Base-by-base conservation (phyloP, 2,113 vertebrate species). In the Chaenocephalus aceratus region DNA sequence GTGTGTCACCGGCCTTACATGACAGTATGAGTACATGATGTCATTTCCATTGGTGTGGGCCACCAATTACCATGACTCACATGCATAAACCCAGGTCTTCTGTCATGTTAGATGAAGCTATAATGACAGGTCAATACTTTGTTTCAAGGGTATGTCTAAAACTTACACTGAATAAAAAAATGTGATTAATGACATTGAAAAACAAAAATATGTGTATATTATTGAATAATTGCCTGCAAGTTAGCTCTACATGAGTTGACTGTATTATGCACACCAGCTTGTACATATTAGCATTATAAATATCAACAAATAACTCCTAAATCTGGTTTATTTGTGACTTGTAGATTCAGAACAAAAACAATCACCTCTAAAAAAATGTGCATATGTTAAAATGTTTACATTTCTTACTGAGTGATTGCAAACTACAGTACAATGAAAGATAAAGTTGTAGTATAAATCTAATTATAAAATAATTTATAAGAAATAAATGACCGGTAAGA, bases 11-110 rank as follows among this genome's bases (percentile, higher is more conserved):
- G 75, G 73, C 67, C 62, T 66, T 62, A 77, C 68, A 85, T 86
- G 83, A 84, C 74, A 85, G 77, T 30, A 65, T 73, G 74, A 85
- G 65, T 26, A 72, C 81, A 86, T 84, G 85, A 89, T 84, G 67
- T 84, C 62, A 80, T 86, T 77, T 86, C 62, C 58, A 80, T 82
- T 87, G 85, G 85, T 64, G 88, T 84, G 82, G 84, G 13, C 68
- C 82, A 34, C 71, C 86, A 79, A 70, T 86, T 64, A 83, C 59
- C 30, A 77, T 86, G 80, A 92, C 79, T 85, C 81, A 86, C 72
- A 85, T 51, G 83, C 77, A 84, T 58, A 84, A 80, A 87, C 63
- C 49, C 21, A 53, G 71, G 61, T 82, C 61, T 61, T 72, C 59
- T 69, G 52, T 69, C 26, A 6, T 58, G 36, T 2, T 68, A 53